Evolutionary conservation across 2,888 invertebrate genomes (phyloP).

Genomic region (Podabrus alpinus): DNA sequence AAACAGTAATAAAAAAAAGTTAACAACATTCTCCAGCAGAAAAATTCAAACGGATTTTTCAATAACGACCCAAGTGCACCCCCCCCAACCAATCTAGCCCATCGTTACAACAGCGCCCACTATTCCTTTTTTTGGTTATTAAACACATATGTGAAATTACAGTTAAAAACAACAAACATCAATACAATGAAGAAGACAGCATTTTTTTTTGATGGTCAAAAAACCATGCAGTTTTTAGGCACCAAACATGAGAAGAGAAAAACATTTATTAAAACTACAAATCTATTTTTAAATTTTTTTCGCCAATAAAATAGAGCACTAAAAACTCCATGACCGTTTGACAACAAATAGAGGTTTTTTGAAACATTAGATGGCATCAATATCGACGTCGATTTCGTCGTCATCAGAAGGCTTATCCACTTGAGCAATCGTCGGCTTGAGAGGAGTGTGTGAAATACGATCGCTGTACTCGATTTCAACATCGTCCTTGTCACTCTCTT

Average conservation of each 20-base stretch:
- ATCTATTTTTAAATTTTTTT: background rate
- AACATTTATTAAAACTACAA: background rate
- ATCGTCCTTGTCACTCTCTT: slow-evolving; percentile 66
- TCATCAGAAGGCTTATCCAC: slow-evolving; percentile 66
- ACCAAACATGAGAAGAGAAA: slow-evolving; percentile 3
- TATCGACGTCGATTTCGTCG: slow-evolving; percentile 84
- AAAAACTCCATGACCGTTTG: slow-evolving; percentile 15
- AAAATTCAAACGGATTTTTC: background rate
- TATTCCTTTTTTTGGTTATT: background rate
- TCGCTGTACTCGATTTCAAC: slow-evolving; percentile 88
- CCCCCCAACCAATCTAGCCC: background rate
- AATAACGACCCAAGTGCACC: background rate
- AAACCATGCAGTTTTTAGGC: slow-evolving; percentile 1
- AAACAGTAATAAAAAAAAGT: slow-evolving; percentile 14
- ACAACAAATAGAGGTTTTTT: slow-evolving; percentile 6
- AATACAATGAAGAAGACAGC: slow-evolving; percentile 13
- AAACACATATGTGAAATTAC: slow-evolving; percentile 19
- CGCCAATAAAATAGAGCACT: background rate
- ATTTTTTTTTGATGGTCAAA: slow-evolving; percentile 5
- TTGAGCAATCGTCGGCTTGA: slow-evolving; percentile 62
- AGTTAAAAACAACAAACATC: slow-evolving; percentile 21
- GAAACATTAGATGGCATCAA: slow-evolving; percentile 82
- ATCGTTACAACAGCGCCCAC: slow-evolving; percentile 15
- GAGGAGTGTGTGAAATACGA: slow-evolving; percentile 76
- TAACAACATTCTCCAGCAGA: background rate